Evolutionary conservation across 2,113 vertebrate species (phyloP).

Genomic region (Propithecus coquereli): DNA sequence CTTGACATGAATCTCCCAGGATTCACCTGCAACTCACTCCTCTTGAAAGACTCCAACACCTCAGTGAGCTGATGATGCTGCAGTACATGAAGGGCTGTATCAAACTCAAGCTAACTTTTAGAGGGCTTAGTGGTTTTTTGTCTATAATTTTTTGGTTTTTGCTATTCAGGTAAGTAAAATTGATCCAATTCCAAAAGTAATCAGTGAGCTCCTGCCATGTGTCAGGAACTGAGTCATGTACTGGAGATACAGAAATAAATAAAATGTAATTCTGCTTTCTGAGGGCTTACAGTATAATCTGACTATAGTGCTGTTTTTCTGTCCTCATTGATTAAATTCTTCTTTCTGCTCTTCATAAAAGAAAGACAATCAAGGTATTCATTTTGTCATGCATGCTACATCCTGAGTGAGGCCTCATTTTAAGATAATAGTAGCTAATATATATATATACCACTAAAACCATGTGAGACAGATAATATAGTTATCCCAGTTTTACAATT

Average conservation of each 20-base stretch:
- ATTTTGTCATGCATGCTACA: neutral
- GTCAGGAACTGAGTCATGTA: neutral
- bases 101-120: neutral
- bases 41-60: neutral
- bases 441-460: neutral
- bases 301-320: neutral
- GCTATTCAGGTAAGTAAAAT: neutral
- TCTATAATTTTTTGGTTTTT: neutral
- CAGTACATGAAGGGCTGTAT: neutral
- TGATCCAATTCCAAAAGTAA: neutral
- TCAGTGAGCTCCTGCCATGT: neutral
- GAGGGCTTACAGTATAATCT: neutral
- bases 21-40: neutral
- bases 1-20: neutral
- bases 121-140: neutral
- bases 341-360: neutral
- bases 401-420: neutral
- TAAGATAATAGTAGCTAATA: neutral
- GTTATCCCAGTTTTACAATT: neutral
- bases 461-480: neutral
- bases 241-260: slow-evolving; percentile 11
- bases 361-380: neutral
- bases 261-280: slow-evolving; percentile 17
- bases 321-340: neutral
- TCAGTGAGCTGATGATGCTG: neutral